These are phyloP conservation scores for Glossophaga mutica DNA, from an alignment of 2,797 vertebrate genomes.

Conservation along the genomic window DNA sequence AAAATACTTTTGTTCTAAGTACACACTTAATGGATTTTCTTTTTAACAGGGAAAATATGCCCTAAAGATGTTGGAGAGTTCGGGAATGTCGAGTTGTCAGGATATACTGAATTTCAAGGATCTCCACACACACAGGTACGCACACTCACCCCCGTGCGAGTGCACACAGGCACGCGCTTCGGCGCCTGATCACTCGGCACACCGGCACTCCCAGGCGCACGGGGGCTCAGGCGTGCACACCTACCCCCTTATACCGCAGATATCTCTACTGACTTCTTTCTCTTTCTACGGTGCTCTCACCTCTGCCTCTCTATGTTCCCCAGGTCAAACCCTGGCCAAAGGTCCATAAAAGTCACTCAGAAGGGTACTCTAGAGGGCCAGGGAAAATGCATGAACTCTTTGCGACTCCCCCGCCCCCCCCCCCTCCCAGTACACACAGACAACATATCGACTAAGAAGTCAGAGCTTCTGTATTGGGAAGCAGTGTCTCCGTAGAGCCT, in stretches of 20 bases:
- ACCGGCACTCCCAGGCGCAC: background rate
- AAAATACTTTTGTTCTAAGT: background rate
- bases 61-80: background rate
- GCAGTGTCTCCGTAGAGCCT: background rate
- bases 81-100: background rate
- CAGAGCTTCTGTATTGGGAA: too few species aligned
- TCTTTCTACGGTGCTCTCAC: background rate
- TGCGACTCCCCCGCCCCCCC: accelerated
- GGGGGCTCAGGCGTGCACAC: background rate
- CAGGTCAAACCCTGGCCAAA: background rate
- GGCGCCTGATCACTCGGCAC: background rate
- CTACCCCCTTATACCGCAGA: accelerated
- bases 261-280: background rate
- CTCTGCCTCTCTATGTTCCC: background rate
- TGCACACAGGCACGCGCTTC: background rate
- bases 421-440: background rate
- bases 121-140: background rate
- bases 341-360: background rate
- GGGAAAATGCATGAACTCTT: background rate
- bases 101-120: background rate
- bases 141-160: background rate
- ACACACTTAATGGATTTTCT: background rate
- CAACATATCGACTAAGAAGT: background rate
- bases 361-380: background rate
- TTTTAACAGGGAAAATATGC: background rate